Evolutionary conservation across 2,888 invertebrate species (phyloP).

Genomic region (Eustalomyia histrio): DNA sequence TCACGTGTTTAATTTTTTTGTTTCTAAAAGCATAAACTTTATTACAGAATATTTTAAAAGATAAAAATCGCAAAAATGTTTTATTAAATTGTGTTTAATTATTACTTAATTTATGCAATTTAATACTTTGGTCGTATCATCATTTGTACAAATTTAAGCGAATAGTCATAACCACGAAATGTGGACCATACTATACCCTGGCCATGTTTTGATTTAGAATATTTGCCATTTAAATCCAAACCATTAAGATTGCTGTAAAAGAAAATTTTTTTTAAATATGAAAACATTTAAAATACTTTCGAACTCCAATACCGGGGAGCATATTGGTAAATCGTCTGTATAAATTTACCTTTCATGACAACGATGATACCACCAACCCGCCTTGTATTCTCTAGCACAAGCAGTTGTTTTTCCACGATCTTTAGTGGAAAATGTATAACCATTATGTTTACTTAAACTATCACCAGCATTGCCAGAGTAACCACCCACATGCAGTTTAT

Average conservation of each 20-base stretch:
- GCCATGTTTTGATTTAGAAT: background rate
- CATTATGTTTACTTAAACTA: background rate
- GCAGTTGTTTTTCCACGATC: background rate
- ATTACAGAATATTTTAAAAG: too few relatives aligned
- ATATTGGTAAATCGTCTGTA: too few relatives aligned
- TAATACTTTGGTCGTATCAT: slow-evolving; percentile 17
- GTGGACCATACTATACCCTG: background rate
- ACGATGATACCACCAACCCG: slow-evolving; percentile 17
- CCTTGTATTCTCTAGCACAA: slow-evolving; percentile 4
- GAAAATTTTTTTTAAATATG: too few relatives aligned
- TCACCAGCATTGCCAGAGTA: slow-evolving; percentile 23
- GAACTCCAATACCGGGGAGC: too few relatives aligned
- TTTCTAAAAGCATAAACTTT: too few relatives aligned
- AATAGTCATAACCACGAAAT: slow-evolving; percentile 20
- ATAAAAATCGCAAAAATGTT: too few relatives aligned
- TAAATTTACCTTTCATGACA: too few relatives aligned
- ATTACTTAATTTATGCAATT: too few relatives aligned
- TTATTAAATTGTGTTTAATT: too few relatives aligned
- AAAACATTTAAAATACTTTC: too few relatives aligned
- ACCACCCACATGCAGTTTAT: background rate
- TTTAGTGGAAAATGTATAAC: slow-evolving; percentile 1
- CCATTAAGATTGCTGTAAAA: background rate
- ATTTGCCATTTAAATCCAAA: background rate
- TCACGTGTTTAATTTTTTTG: too few relatives aligned
- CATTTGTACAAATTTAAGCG: slow-evolving; percentile 15